phyloP scores from a whole-genome alignment of 2,113 vertebrate genomes.

The Microcebus griseorufus region DNA sequence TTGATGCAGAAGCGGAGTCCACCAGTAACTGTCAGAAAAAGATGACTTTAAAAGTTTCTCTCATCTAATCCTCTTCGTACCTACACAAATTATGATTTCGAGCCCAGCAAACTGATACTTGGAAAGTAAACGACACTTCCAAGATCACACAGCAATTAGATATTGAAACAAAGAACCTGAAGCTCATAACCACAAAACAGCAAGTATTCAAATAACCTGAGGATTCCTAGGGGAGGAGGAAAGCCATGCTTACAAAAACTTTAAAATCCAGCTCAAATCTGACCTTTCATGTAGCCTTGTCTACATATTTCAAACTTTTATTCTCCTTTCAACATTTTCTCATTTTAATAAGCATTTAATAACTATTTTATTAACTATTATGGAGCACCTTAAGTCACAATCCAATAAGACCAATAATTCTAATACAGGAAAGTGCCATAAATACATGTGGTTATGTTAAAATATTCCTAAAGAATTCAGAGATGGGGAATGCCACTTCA shows the following conservation, averaged over 20 bases:
- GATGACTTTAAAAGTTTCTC: not conserved
- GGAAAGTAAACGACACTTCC: not conserved
- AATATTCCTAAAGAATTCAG: not conserved
- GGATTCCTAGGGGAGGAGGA: not conserved
- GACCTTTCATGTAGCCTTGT: not conserved
- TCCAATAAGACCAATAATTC: not conserved
- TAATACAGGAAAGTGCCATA: not conserved
- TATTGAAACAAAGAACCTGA: not conserved
- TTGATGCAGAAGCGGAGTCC: not conserved
- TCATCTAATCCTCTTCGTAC: not conserved
- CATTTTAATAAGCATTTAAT: not conserved
- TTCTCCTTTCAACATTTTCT: not conserved
- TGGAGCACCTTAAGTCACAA: not conserved
- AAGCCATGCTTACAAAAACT: not conserved
- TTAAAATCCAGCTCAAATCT: not conserved
- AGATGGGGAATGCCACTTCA: not conserved
- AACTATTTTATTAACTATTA: not conserved
- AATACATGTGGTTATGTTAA: not conserved
- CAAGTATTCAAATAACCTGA: not conserved
- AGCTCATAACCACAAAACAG: not conserved
- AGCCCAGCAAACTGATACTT: not conserved
- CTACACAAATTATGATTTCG: not conserved
- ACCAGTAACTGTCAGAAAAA: not conserved
- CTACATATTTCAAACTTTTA: not conserved
- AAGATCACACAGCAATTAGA: not conserved